A percentile compares a stretch with the other conserved stretches of the same genome.
Conservation (phyloP, 2,797 vertebrate species). For the Dermochelys coriacea region DNA sequence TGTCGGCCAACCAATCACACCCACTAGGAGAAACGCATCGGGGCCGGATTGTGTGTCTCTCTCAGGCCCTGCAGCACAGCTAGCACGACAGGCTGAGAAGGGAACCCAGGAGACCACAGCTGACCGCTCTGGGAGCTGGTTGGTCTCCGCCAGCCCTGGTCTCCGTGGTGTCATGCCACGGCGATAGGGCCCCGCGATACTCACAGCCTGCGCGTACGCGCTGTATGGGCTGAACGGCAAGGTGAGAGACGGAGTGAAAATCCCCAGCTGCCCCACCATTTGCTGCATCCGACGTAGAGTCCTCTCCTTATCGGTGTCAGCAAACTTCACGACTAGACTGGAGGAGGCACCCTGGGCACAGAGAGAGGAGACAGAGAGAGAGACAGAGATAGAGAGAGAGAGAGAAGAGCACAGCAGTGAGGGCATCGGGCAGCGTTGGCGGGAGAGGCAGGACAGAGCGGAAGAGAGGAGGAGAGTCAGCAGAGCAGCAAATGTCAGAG, state of each 20-base stretch:
- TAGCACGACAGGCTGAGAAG: background rate
- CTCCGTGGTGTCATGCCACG: background rate
- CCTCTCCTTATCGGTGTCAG: slow-evolving; percentile 99
- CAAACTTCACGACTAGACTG: slow-evolving; percentile 99
- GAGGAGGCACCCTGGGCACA: slow-evolving; percentile 94
- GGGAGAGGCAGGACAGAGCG: slow-evolving; percentile 41
- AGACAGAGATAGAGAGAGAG: slow-evolving; percentile 22
- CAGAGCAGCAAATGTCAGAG: background rate
- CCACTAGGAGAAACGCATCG: background rate
- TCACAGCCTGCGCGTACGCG: slow-evolving; percentile 98
- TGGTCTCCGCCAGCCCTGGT: background rate
- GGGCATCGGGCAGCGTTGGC: background rate
- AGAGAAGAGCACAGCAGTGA: slow-evolving; percentile 37
- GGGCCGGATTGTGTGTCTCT: background rate
- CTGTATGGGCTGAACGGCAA: slow-evolving; percentile 98
- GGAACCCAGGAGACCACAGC: background rate
- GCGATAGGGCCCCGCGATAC: slow-evolving; percentile 69
- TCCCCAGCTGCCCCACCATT: slow-evolving; percentile 99
- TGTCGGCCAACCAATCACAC: background rate
- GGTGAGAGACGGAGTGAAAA: slow-evolving; percentile 95
- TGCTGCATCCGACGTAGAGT: slow-evolving; percentile 99
- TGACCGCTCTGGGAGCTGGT: background rate
- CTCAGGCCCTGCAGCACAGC: background rate
- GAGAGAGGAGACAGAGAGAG: slow-evolving; percentile 62
- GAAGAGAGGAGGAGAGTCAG: slow-evolving; percentile 45